Conservation (phyloP, 2,888 invertebrate species). For the Rhingia campestris region DNA sequence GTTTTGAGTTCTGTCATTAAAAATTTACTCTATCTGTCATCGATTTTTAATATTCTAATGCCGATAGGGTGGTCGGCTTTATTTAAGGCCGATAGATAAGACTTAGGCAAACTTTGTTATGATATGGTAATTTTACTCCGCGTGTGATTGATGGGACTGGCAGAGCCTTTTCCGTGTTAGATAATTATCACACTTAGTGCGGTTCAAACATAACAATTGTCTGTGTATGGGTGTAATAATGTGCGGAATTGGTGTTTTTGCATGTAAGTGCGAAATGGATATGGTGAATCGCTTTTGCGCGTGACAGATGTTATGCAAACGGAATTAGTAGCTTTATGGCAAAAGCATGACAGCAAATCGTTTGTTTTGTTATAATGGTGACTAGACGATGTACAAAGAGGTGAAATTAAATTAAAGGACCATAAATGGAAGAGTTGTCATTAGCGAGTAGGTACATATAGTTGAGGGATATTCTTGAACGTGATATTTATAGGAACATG, state of each 20-base stretch:
- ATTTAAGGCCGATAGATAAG: constrained; percentile 12
- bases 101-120: constrained; percentile 31
- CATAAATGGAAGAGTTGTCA: too few relatives aligned
- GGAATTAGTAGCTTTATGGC: neutral
- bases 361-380: neutral
- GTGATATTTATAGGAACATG: too few relatives aligned
- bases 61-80: constrained; percentile 19
- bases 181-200: constrained; percentile 50
- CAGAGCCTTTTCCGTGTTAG: constrained; percentile 65
- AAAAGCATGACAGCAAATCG: neutral
- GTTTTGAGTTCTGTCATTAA: constrained; percentile 15
- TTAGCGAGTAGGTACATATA: too few relatives aligned
- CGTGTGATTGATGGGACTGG: constrained; percentile 27
- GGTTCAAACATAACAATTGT: constrained; percentile 29
- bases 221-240: constrained; percentile 3
- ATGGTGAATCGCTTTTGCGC: constrained; percentile 49
- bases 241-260: constrained; percentile 45
- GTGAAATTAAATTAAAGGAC: neutral
- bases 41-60: constrained; percentile 24
- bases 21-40: constrained; percentile 16
- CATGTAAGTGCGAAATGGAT: constrained; percentile 58
- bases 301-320: constrained; percentile 62
- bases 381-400: neutral
- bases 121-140: constrained; percentile 33
- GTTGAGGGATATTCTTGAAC: too few relatives aligned